These are phyloP conservation scores for Radopholus similis DNA, from an alignment of 1,140 invertebrate genomes.

Conservation along the genomic window DNA sequence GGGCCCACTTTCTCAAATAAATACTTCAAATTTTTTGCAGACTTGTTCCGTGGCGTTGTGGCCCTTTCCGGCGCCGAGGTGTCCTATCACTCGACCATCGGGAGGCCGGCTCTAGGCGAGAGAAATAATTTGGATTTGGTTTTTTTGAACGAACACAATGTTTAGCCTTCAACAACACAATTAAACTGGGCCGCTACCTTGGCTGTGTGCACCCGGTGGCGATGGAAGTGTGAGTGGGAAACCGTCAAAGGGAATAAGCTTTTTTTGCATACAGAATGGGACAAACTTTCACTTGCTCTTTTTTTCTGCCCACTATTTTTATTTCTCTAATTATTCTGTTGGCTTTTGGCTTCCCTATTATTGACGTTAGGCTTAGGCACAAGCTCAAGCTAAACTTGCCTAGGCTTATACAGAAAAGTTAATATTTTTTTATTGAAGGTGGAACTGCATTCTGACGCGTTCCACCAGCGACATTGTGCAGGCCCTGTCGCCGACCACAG, in stretches of 20 bases:
- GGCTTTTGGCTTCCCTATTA: too few species aligned
- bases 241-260: not conserved
- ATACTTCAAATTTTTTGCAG: conserved; percentile 28
- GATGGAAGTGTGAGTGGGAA: conserved; percentile 2
- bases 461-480: conserved; percentile 54
- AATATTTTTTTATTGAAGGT: not conserved
- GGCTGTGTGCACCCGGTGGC: conserved; percentile 49
- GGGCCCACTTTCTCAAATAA: not conserved
- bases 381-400: too few species aligned
- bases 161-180: conserved; percentile 54
- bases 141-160: not conserved
- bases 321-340: not conserved
- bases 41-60: conserved; percentile 51
- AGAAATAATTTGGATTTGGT: too few species aligned
- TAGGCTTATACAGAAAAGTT: too few species aligned
- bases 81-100: conserved; percentile 56
- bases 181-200: conserved; percentile 55
- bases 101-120: conserved; percentile 44
- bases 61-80: conserved; percentile 59
- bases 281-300: too few species aligned
- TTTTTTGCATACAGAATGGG: too few species aligned
- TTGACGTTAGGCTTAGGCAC: too few species aligned
- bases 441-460: conserved; percentile 45
- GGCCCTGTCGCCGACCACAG: conserved; percentile 38
- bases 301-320: too few species aligned